phyloP scores from a whole-genome alignment of 2,888 invertebrate species.

The Laspeyria flexula region DNA sequence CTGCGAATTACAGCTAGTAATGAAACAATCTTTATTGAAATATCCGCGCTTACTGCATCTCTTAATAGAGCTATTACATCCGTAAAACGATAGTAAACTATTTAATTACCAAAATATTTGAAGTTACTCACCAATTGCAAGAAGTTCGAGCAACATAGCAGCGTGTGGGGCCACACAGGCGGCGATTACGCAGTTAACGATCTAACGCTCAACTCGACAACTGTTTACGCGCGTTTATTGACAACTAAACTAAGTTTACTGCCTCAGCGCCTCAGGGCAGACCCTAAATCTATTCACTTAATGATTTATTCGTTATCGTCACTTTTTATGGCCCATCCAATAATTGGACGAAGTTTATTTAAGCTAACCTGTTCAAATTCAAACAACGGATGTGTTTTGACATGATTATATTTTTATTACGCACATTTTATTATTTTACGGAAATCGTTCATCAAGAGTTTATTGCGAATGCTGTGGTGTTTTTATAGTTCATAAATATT shows the following conservation, averaged over 20 bases:
- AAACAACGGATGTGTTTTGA: constrained; percentile 46
- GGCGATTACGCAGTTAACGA: constrained; percentile 60
- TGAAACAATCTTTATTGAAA: neutral
- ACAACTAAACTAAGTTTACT: constrained; percentile 67
- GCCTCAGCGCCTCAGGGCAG: constrained; percentile 51
- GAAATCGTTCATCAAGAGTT: constrained; percentile 44
- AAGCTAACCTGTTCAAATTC: constrained; percentile 47
- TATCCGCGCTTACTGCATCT: neutral
- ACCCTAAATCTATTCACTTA: constrained; percentile 69
- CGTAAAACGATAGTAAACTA: constrained; percentile 33
- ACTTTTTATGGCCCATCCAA: constrained; percentile 50
- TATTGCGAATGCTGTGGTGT: constrained; percentile 36
- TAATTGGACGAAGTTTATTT: constrained; percentile 44
- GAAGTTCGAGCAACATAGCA: constrained; percentile 25
- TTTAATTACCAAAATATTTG: constrained; percentile 42
- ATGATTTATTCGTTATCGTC: constrained; percentile 64
- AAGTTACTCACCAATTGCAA: constrained; percentile 32
- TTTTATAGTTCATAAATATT: constrained; percentile 45
- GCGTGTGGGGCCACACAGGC: constrained; percentile 62
- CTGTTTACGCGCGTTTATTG: constrained; percentile 71
- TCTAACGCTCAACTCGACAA: constrained; percentile 50
- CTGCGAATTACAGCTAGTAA: too few relatives aligned
- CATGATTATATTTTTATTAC: constrained; percentile 44
- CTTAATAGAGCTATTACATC: constrained; percentile 7
- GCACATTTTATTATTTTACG: constrained; percentile 43